phyloP scores from a whole-genome alignment of 1,140 invertebrate genomes.

The Forficula auricularia region DNA sequence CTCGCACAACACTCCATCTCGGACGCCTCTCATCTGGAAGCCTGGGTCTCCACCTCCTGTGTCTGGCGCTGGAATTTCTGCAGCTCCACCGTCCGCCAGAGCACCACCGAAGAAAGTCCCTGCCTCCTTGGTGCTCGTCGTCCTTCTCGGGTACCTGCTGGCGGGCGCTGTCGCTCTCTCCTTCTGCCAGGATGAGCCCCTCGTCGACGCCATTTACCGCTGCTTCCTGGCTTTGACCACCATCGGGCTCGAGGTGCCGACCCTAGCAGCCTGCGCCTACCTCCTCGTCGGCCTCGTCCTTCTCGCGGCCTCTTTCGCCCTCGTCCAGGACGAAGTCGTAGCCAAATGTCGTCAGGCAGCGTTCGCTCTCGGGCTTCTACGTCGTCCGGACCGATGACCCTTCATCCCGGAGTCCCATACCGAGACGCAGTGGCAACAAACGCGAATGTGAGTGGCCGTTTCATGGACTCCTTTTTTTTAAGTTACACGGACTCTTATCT shows the following conservation, averaged over 20 bases:
- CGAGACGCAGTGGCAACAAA: no score
- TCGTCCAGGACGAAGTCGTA: conserved; percentile 78
- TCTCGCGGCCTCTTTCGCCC: conserved; percentile 81
- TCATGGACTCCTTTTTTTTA: no score
- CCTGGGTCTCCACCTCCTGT: conserved; percentile 18
- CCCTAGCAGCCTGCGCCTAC: conserved; percentile 71
- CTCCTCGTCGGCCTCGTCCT: conserved; percentile 71
- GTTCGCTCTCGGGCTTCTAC: conserved; percentile 33
- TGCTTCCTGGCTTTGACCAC: conserved; percentile 76
- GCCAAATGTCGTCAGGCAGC: conserved; percentile 51
- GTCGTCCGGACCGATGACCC: conserved; percentile 5
- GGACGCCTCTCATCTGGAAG: conserved; percentile 46
- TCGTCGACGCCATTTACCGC: conserved; percentile 70
- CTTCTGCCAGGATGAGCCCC: conserved; percentile 55
- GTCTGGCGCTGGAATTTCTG: conserved; percentile 22
- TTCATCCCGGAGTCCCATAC: no score
- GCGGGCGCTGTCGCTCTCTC: conserved; percentile 53
- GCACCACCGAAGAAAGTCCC: conserved; percentile 34
- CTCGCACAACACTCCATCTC: conserved; percentile 49
- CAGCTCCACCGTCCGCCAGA: conserved; percentile 20
- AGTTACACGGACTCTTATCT: no score
- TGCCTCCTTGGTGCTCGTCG: conserved; percentile 45
- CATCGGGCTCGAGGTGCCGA: conserved; percentile 62
- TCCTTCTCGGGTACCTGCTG: conserved; percentile 51
- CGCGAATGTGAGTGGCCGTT: no score